Evolutionary conservation across 1,140 invertebrate genomes (phyloP).

Genomic region (Meteorus sp.): DNA sequence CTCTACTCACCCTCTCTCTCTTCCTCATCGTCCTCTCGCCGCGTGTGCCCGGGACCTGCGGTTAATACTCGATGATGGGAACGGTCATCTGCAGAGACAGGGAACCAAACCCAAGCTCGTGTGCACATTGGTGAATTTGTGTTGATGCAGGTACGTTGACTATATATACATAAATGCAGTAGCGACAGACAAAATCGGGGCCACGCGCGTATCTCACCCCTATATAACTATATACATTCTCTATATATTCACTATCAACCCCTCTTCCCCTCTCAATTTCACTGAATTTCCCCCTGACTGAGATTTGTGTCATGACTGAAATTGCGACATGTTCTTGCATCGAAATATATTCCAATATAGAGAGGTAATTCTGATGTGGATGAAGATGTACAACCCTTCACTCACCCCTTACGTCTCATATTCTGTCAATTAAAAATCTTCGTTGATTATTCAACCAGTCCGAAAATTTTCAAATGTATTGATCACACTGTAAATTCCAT

Average conservation of each 20-base stretch:
- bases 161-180: constrained; percentile 26
- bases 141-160: constrained; percentile 20
- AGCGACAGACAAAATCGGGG: constrained; percentile 49
- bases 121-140: constrained; percentile 41
- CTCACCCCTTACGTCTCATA: no score
- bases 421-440: no score
- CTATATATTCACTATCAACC: background rate
- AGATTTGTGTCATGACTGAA: no score
- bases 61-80: constrained; percentile 62
- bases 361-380: no score
- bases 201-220: constrained; percentile 49
- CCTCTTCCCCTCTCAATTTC: constrained; percentile 5
- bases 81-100: constrained; percentile 61
- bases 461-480: no score
- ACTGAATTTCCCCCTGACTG: constrained; percentile 11
- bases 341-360: no score
- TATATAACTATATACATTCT: constrained; percentile 36
- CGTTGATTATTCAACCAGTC: no score
- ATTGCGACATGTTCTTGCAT: no score
- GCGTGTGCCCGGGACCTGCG: constrained; percentile 50
- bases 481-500: no score
- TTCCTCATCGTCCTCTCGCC: no score
- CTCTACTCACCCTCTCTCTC: no score
- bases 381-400: no score
- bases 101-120: constrained; percentile 38